Percentiles rank a stretch among this genome's conserved stretches.
Conservation (phyloP, 2,113 vertebrate species). For the Lagopus leucura region DNA sequence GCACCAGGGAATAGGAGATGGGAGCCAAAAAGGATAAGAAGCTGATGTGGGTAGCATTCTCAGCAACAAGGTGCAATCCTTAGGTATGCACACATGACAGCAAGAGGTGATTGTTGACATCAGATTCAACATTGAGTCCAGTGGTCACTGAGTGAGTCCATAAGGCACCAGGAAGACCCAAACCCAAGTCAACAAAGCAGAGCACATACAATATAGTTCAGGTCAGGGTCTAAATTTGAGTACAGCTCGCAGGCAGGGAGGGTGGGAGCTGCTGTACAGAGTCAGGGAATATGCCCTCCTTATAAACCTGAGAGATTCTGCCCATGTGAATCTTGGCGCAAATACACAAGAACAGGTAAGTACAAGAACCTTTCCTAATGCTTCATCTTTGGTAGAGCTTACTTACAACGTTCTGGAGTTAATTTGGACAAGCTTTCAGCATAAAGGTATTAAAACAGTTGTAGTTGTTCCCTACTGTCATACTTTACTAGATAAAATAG, state of each 20-base stretch:
- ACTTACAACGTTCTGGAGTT: background rate
- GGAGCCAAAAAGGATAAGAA: background rate
- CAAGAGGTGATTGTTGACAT: background rate
- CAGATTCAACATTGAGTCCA: background rate
- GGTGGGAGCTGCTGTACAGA: background rate
- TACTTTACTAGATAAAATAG: background rate
- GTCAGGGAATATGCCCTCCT: background rate
- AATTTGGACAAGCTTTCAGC: background rate
- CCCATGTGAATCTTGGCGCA: background rate
- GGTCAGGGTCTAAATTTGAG: background rate
- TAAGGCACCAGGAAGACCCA: background rate
- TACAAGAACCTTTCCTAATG: background rate
- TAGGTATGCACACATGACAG: rapidly evolving
- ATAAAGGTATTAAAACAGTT: background rate
- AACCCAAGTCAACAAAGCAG: background rate
- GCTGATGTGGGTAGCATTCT: background rate
- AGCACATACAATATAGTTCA: background rate
- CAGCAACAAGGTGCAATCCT: background rate
- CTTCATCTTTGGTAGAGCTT: background rate
- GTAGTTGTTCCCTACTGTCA: background rate
- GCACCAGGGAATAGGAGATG: background rate
- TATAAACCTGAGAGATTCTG: background rate
- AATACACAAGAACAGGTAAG: background rate
- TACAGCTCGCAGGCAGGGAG: background rate
- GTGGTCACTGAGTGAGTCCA: background rate